Evolutionary conservation across 2,113 vertebrate species (phyloP).

Genomic region (Okapia johnstoni): DNA sequence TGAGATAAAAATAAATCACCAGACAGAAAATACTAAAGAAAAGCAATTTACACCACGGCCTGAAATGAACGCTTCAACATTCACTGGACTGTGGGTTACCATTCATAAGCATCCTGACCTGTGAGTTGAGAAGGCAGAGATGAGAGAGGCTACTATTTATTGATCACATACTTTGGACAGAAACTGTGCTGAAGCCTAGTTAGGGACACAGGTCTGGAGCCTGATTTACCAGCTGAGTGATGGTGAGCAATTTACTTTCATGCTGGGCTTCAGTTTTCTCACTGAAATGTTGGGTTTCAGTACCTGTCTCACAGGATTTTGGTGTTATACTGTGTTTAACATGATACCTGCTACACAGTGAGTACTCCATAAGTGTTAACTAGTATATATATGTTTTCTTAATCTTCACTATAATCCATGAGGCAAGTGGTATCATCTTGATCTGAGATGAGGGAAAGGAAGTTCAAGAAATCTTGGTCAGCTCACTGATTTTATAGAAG

Average conservation of each 20-base stretch:
- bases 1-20: neutral
- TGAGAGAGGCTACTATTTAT: neutral
- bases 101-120: neutral
- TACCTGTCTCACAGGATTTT: neutral
- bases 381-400: neutral
- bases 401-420: neutral
- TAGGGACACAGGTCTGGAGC: neutral
- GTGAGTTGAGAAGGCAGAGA: neutral
- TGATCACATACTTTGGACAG: neutral
- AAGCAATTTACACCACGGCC: neutral
- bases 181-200: neutral
- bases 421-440: neutral
- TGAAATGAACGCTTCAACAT: neutral
- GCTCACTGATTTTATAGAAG: neutral
- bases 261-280: neutral
- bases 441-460: neutral
- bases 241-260: neutral
- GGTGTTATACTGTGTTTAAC: neutral
- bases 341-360: neutral
- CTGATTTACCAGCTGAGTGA: neutral
- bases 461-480: neutral
- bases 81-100: neutral
- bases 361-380: neutral
- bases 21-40: neutral
- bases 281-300: neutral